Base-by-base conservation (phyloP, 2,113 vertebrate genomes). In the Kobus ellipsiprymnus region DNA sequence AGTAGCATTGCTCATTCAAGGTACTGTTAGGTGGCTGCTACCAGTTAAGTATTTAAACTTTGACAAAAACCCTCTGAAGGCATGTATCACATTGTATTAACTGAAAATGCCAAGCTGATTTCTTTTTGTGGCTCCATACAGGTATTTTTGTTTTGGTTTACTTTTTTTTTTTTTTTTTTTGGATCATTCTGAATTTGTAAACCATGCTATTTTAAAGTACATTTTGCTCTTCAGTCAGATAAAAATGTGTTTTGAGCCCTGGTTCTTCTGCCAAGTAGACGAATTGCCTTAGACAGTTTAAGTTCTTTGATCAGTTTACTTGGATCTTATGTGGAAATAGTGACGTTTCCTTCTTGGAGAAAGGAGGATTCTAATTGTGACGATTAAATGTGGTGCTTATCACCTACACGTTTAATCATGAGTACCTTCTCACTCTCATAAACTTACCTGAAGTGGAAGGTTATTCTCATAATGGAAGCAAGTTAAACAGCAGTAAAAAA, bases 41-140 rank as follows among this genome's bases (percentile, higher is more conserved):
- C 21, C 87, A 89, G 36, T 59, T 84, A 90, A 95, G 46, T 62
- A 48, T 86, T 97, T 95, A 71, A 85, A 78, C 11, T 67, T 91
- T 29, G 6, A 54, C 80, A 36, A 10, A 87, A 77, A 52, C 13
- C 29, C 59, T 90, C 74, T 90, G 57, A 94, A 94, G 46, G 19
- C 23, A 27, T 54, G 4, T 46, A 87, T 25, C 74, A 90, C 60
- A 74, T 96, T 54, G 25, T 40, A 29, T 25, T 23, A 67, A 59
- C 12, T 44, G 33, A 9, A 27, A 64, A 94, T 88, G 57, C n/a
- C 52, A 90, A 46, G 3, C 36, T 46, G 14, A 94, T 84, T 27
- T 27, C 23, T 4, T 74, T 64, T 89, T 87, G 46, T 90, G 81
- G 12, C 21, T 81, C 55, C 30, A 30, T 6, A 36, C 0, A 81